Conservation (phyloP, 2,888 invertebrate genomes). For the Megalurothrips usitatus region DNA sequence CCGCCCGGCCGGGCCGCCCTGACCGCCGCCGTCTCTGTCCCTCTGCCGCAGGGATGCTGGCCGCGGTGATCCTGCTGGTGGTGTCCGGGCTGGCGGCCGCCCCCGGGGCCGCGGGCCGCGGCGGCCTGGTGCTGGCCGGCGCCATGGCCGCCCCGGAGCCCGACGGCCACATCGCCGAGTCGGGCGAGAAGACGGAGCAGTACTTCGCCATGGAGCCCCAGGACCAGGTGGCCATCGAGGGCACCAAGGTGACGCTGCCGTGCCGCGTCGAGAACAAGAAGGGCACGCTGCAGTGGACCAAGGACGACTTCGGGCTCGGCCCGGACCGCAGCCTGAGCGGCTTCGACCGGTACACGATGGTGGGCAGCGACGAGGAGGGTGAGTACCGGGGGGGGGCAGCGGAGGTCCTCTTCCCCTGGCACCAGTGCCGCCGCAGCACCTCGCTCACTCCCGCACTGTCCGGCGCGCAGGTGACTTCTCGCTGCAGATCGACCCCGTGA, state of each 20-base stretch:
- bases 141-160: neutral
- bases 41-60: neutral
- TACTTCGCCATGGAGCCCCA: constrained; percentile 89
- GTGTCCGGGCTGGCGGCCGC: neutral
- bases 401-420: no score
- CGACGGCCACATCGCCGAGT: constrained; percentile 19
- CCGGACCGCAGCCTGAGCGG: constrained; percentile 84
- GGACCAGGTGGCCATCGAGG: constrained; percentile 84
- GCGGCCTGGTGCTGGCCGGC: neutral
- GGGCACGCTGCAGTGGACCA: constrained; percentile 94
- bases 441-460: no score
- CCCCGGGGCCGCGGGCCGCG: neutral
- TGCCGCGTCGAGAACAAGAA: constrained; percentile 84
- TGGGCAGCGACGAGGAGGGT: constrained; percentile 89
- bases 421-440: no score
- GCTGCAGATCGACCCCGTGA: constrained; percentile 82
- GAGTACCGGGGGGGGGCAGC: neutral
- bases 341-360: constrained; percentile 92
- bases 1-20: neutral
- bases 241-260: constrained; percentile 81
- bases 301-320: constrained; percentile 93
- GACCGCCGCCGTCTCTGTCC: neutral
- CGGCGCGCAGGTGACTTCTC: constrained; percentile 76
- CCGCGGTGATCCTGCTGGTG: neutral
- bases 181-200: constrained; percentile 53